Base-by-base conservation (phyloP, 2,888 invertebrate species). In the Aleiodes alternator region DNA sequence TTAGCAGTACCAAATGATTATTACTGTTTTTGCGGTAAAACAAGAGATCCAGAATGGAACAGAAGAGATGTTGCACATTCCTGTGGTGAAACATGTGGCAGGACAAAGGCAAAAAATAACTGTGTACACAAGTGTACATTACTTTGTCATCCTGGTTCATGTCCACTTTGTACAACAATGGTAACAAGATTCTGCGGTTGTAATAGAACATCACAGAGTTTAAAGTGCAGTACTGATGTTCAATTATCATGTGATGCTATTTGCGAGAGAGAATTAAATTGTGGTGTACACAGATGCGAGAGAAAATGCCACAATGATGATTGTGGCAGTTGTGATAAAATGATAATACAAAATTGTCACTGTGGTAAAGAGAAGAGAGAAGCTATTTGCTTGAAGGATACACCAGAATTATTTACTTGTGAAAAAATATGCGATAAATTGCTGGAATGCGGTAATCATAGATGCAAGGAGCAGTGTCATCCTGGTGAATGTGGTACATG, bases 71-170 rank as follows among this genome's bases (percentile, higher is more conserved):
- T 94, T 9, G 97, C 98, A 0, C 99, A 99, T 90, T 95, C 96
- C 34, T 99, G 99, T 88, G 98, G 98, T 0, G 94, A 96, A 80
- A 90, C 94, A 0, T 99, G 99, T 86, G 92, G 93, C n/a, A 92
- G 93, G 11, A 90, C 91, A n/a, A 90, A 92, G 23, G 75, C 84
- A 9, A 84, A 85, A 64, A 87, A 81, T 48, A 82, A 88, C 76
- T 90, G 90, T 78, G 82, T 84, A 34, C 89, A 87, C 75, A 82
- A 80, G 23, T 88, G 88, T 77, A 87, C 86, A 11, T 72, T 82
- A 73, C 74, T 82, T 50, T 98, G 98, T 87, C 98, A 98, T 89
- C 98, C 98, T 0, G 98, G 98, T 0, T 97, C 98, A 0, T 98
- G 98, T 90, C 97, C 97, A 1, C 94, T 95, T 0, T 98, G 98